Evolutionary conservation across 2,888 invertebrate genomes (phyloP).

Genomic region (Apotomis capreana): DNA sequence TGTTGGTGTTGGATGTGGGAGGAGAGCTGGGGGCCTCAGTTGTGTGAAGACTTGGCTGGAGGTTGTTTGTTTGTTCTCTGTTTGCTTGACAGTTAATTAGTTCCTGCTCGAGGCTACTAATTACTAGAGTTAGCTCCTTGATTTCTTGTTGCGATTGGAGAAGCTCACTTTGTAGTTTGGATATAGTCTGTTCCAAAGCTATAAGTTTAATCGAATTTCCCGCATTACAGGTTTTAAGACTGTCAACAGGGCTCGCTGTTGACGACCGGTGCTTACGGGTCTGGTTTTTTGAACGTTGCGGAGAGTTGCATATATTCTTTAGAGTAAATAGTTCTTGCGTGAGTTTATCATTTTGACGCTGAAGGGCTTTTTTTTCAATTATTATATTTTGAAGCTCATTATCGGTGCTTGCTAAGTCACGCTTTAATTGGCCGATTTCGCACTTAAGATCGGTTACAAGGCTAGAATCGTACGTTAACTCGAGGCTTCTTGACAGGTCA

Average conservation of each 20-base stretch:
- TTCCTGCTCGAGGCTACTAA: background rate
- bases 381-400: conserved; percentile 8
- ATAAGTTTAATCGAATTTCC: background rate
- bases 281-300: background rate
- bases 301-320: background rate
- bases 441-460: background rate
- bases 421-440: conserved; percentile 6
- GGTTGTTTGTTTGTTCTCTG: background rate
- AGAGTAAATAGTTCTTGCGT: conserved; percentile 1
- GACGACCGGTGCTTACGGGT: background rate
- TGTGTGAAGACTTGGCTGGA: background rate
- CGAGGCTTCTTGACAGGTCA: conserved; percentile 2
- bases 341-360: conserved; percentile 10
- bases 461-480: background rate
- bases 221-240: too few species aligned
- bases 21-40: background rate
- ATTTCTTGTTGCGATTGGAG: conserved; percentile 9
- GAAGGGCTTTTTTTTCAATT: conserved; percentile 4
- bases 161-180: conserved; percentile 1
- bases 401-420: conserved; percentile 6
- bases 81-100: background rate
- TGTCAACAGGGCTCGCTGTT: background rate
- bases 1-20: too few species aligned
- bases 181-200: background rate
- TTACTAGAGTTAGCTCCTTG: background rate